Evolutionary conservation across 2,888 invertebrate species (phyloP), one percentile per base, ranked within the genome.

Genomic region (Pyrrhia umbra): DNA sequence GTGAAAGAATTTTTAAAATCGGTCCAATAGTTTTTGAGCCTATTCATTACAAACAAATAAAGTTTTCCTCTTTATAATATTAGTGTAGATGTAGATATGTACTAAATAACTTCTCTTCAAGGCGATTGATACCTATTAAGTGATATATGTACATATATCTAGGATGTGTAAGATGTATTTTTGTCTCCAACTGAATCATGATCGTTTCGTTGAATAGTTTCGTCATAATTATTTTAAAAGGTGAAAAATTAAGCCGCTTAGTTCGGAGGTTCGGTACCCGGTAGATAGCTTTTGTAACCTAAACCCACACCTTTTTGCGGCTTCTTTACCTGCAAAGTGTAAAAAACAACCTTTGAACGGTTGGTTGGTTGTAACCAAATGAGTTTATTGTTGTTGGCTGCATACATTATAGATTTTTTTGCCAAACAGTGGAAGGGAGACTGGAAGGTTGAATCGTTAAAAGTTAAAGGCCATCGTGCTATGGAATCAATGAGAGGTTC

Each of bases 321-420:
- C 60, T 74, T 69, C 69, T 2, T 50, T 69, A 69, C 69, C 69
- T 69, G 75, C 10, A 8, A 9, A 6, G 8, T n/a, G 39, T 16
- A 68, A 68, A 69, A 68, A 69, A 59, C 15, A 47, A 58, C 51
- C 59, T 68, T 50, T 54, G 34, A 50, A 69, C 52, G 68, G 60
- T 70, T 30, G 45, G 39, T 25, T 64, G 71, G 27, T 68, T 45
- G 55, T 13, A 49, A 60, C 72, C 68, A 52, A 74, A 69, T 59
- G 59, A 68, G 74, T 39, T 20, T 39, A 59, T 74, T 69, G 75
- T 74, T 68, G 74, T 59, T 27, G 10, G 52, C 25, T 74, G 68
- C 60, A 54, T 69, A 74, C 30, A 45, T 59, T 74, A 45, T 40
- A 6, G 2, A 4, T 54, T 27, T 40, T 64, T 71, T 46, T 47